These are phyloP conservation scores for Psittacula echo DNA, from an alignment of 2,797 vertebrate species.

Conservation along the genomic window DNA sequence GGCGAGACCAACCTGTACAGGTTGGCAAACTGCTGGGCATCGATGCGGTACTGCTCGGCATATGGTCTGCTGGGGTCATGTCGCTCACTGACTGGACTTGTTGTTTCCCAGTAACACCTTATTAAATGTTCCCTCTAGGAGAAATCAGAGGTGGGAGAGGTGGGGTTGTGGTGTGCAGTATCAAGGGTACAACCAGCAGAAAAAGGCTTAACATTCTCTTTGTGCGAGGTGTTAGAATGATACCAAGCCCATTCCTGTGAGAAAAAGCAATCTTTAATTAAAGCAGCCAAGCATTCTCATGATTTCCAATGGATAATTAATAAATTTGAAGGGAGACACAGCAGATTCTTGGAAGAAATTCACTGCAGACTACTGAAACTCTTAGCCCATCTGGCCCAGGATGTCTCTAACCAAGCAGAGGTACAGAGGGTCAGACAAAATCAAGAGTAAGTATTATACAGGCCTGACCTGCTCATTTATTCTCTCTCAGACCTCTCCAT, in stretches of 20 bases:
- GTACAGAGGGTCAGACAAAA: background rate
- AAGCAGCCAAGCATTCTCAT: background rate
- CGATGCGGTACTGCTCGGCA: slow-evolving; percentile 89
- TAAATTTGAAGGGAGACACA: background rate
- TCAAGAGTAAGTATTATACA: rapidly evolving
- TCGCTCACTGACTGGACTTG: slow-evolving; percentile 46
- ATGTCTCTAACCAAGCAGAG: background rate
- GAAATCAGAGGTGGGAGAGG: background rate
- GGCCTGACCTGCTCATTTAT: background rate
- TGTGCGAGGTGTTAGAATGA: background rate
- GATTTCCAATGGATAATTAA: background rate
- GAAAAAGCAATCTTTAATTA: background rate
- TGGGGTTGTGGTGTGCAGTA: rapidly evolving
- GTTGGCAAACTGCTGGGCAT: slow-evolving; percentile 87
- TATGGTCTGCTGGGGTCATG: slow-evolving; percentile 83
- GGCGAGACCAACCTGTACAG: slow-evolving; percentile 87
- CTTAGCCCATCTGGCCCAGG: background rate
- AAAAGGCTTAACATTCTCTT: background rate
- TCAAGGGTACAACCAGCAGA: background rate
- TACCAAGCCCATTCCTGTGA: background rate
- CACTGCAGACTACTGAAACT: background rate
- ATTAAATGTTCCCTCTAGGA: slow-evolving; percentile 90
- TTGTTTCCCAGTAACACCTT: slow-evolving; percentile 90
- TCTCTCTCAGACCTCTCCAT: background rate
- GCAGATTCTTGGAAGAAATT: background rate